Conservation (phyloP, 2,113 vertebrate species). For the Callaeas wilsoni region DNA sequence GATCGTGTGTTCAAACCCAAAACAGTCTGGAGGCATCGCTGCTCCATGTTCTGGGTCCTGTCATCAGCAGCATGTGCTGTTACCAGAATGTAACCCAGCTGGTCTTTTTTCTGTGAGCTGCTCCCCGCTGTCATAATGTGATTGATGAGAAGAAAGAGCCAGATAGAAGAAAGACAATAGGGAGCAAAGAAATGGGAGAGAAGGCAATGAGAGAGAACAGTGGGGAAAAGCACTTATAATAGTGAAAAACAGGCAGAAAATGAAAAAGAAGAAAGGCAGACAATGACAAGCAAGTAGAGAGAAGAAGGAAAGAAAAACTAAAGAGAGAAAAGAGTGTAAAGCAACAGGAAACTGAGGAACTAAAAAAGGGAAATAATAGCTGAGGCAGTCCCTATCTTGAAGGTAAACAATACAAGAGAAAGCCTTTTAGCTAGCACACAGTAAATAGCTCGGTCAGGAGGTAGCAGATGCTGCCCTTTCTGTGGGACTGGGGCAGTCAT, state of each 20-base stretch:
- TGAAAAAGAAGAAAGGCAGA: not conserved
- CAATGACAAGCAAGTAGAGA: accelerated
- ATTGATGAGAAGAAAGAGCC: not conserved
- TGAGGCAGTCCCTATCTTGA: not conserved
- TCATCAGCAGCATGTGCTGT: not conserved
- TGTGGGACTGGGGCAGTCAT: not conserved
- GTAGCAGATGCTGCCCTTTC: not conserved
- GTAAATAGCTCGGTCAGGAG: not conserved
- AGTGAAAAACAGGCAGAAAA: not conserved
- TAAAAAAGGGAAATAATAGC: not conserved
- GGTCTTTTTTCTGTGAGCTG: not conserved
- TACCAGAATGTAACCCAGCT: not conserved
- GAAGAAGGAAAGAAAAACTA: not conserved
- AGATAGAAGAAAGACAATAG: not conserved
- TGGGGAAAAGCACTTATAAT: not conserved
- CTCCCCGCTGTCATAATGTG: accelerated
- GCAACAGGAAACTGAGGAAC: not conserved
- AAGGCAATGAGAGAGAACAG: not conserved
- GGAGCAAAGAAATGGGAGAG: not conserved
- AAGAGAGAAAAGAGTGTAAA: not conserved
- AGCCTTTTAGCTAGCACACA: not conserved
- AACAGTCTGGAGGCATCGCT: not conserved
- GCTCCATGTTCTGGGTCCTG: not conserved
- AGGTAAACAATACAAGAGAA: not conserved
- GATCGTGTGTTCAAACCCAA: not conserved